phyloP scores from a whole-genome alignment of 2,888 invertebrate species.

The Cataglyphis altisquamis region DNA sequence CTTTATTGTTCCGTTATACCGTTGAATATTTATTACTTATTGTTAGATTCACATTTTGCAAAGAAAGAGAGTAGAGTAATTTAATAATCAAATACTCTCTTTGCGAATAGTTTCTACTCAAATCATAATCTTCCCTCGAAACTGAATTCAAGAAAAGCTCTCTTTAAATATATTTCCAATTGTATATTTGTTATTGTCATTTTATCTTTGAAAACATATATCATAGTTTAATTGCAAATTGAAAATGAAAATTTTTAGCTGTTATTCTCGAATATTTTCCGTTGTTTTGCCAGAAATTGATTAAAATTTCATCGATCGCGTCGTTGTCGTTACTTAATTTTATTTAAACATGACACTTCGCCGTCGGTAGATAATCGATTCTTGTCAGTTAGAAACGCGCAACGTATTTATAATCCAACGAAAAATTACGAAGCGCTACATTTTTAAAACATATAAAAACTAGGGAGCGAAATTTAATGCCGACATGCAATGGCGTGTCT shows the following conservation, averaged over 20 bases:
- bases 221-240: not conserved
- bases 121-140: slow-evolving; percentile 12
- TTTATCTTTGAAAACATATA: not conserved
- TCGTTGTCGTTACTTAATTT: slow-evolving; percentile 12
- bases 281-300: slow-evolving; percentile 11
- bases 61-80: not conserved
- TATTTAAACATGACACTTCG: slow-evolving; percentile 13
- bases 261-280: not conserved
- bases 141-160: not conserved
- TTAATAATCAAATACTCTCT: slow-evolving; percentile 28
- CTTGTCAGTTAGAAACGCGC: slow-evolving; percentile 6
- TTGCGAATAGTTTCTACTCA: slow-evolving; percentile 19
- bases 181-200: not conserved
- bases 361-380: slow-evolving; percentile 18
- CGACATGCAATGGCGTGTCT: slow-evolving; percentile 8
- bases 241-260: not conserved
- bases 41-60: slow-evolving; percentile 15
- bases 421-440: slow-evolving; percentile 23
- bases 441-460: slow-evolving; percentile 17
- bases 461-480: slow-evolving; percentile 17
- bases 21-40: slow-evolving; percentile 44
- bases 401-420: not conserved
- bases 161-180: not conserved
- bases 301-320: slow-evolving; percentile 21
- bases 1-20: slow-evolving; percentile 22